A percentile compares a stretch with the other conserved stretches of the same genome.
phyloP scores from a whole-genome alignment of 2,113 vertebrate species.

The Catharus fuscescens region DNA sequence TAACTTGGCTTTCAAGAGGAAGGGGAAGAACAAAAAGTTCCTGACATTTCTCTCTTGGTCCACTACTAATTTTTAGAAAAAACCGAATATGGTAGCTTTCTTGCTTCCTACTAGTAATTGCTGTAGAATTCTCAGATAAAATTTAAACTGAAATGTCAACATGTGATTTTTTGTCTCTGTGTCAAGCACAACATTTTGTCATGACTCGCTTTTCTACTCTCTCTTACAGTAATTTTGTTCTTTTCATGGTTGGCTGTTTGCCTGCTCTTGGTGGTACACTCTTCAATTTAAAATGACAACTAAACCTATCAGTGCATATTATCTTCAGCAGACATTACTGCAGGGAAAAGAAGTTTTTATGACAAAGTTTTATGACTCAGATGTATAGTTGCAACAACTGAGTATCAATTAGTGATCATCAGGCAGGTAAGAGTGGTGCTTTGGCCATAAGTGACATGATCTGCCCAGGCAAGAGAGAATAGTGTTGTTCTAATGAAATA shows the following conservation, averaged over 20 bases:
- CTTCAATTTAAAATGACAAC: background rate
- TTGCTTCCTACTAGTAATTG: background rate
- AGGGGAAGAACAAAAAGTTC: background rate
- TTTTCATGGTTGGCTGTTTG: background rate
- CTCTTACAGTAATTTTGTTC: background rate
- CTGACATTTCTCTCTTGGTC: background rate
- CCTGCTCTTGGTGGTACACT: background rate
- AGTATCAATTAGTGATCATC: background rate
- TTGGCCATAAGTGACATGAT: background rate
- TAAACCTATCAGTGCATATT: fast-evolving
- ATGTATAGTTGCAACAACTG: background rate
- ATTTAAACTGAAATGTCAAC: background rate
- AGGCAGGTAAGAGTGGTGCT: background rate
- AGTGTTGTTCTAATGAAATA: background rate
- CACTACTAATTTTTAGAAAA: background rate
- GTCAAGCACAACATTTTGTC: background rate
- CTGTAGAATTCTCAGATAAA: background rate
- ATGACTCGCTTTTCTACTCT: background rate
- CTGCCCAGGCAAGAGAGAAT: background rate
- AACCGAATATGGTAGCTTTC: background rate
- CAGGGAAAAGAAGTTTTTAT: background rate
- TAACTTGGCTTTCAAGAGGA: background rate
- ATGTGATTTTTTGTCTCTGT: background rate
- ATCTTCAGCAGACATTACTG: background rate
- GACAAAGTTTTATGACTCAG: background rate